A percentile compares a stretch with the other conserved stretches of the same genome.
Evolutionary conservation across 2,888 invertebrate species (phyloP).

Genomic region (Cephus spinipes): DNA sequence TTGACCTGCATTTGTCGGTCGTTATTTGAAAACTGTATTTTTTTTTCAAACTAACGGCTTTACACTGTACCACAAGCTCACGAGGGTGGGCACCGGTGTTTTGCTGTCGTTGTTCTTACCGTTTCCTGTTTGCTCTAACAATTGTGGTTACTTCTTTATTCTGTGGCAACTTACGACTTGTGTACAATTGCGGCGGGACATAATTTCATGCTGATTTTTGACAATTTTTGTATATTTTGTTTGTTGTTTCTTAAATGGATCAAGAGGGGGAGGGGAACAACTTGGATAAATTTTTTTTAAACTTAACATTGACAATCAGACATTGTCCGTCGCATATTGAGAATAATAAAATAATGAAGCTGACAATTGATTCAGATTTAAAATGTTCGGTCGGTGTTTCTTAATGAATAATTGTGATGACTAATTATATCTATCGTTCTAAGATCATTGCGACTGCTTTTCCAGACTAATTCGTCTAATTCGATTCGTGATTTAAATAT

Average conservation of each 20-base stretch:
- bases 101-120: slow-evolving; percentile 8
- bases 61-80: background rate
- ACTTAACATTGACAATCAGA: background rate
- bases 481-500: background rate
- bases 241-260: background rate
- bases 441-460: background rate
- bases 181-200: slow-evolving; percentile 28
- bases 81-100: background rate
- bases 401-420: background rate
- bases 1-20: background rate
- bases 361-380: background rate
- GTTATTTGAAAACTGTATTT: background rate
- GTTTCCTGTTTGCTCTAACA: slow-evolving; percentile 20
- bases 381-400: background rate
- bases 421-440: background rate
- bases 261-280: background rate
- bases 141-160: slow-evolving; percentile 33
- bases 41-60: background rate
- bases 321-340: background rate
- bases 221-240: background rate
- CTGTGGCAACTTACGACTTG: slow-evolving; percentile 28
- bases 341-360: background rate
- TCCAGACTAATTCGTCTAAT: background rate
- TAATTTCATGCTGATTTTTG: background rate
- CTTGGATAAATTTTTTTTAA: background rate